phyloP scores from a whole-genome alignment of 2,888 invertebrate genomes.

The Blomia tropicalis region DNA sequence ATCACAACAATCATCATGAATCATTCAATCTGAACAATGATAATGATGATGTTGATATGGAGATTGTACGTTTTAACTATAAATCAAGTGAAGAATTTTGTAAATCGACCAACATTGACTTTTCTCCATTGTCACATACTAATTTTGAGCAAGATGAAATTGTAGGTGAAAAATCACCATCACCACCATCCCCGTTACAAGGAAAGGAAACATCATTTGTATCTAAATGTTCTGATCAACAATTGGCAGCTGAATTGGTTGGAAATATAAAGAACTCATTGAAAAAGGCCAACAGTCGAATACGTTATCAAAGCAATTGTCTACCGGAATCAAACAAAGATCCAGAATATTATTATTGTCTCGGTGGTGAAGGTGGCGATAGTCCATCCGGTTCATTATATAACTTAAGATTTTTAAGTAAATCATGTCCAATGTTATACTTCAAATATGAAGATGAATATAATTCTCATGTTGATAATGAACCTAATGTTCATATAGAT shows the following conservation, averaged over 20 bases:
- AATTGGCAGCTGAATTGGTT: slow-evolving; percentile 11
- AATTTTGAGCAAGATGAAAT: not conserved
- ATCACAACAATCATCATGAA: not conserved
- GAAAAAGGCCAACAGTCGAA: not conserved
- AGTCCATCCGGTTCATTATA: not conserved
- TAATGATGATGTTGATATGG: slow-evolving; percentile 11
- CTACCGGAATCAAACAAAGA: not conserved
- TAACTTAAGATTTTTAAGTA: not conserved
- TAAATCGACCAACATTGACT: not conserved
- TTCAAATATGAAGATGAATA: not conserved
- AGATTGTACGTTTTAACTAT: not conserved
- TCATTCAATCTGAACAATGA: not conserved
- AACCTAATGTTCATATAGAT: not conserved
- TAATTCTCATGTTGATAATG: no score
- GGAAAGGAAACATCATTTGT: not conserved
- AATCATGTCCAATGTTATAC: slow-evolving; percentile 16
- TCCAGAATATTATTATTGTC: not conserved
- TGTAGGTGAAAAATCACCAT: not conserved
- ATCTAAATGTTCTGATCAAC: not conserved
- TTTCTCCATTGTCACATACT: not conserved
- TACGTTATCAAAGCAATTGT: slow-evolving; percentile 17
- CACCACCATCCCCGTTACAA: not conserved
- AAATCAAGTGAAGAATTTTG: not conserved
- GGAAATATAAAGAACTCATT: slow-evolving; percentile 11
- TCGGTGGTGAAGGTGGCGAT: no score